Evolutionary conservation across 2,113 vertebrate species (phyloP).

Genomic region (Propithecus coquereli): DNA sequence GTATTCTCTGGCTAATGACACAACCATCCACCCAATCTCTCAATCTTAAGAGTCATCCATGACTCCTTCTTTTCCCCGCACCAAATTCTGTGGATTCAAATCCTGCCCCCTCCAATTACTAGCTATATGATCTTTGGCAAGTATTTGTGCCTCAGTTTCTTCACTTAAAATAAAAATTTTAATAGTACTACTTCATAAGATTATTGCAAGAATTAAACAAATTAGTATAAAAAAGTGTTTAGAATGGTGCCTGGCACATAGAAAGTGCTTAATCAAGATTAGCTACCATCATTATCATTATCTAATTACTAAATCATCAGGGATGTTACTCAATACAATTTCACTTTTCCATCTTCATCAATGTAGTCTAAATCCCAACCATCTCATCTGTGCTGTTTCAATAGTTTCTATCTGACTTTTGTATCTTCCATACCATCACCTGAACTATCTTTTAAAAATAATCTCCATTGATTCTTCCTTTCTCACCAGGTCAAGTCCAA

Average conservation of each 20-base stretch:
- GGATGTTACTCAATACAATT: neutral
- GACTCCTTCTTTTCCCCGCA: neutral
- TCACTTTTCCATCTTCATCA: neutral
- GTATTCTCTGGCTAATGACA: neutral
- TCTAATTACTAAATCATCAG: neutral
- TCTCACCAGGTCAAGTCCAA: neutral
- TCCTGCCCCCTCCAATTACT: neutral
- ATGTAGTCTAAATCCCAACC: neutral
- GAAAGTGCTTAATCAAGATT: neutral
- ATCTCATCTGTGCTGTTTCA: neutral
- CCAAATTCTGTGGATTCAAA: neutral
- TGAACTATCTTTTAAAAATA: neutral
- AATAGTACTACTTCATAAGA: neutral
- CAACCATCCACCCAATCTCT: neutral
- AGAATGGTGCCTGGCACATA: neutral
- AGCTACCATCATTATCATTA: neutral
- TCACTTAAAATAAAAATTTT: constrained; percentile 1
- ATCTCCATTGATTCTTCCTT: neutral
- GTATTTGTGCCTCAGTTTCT: neutral
- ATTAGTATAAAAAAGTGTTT: neutral
- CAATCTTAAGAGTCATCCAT: neutral
- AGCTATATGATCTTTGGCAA: neutral
- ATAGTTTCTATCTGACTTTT: neutral
- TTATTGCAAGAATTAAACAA: neutral
- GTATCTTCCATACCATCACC: neutral